phyloP scores from a whole-genome alignment of 2,797 vertebrate genomes.

The Sebastes itinus region DNA sequence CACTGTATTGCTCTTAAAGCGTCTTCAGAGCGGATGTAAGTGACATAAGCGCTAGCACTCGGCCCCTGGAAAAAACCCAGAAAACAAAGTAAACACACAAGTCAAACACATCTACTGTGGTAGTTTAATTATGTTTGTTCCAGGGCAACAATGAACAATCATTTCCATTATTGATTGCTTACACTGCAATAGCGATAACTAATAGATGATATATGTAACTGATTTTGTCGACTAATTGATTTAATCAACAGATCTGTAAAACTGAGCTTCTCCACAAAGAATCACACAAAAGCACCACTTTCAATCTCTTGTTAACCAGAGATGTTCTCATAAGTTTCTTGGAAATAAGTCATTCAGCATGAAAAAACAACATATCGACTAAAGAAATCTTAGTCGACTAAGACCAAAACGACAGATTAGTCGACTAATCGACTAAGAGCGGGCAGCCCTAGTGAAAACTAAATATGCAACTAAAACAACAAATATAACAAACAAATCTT shows the following conservation, averaged over 20 bases:
- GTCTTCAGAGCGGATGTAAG: slow-evolving; percentile 98
- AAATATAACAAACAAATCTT: background rate
- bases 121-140: background rate
- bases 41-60: slow-evolving; percentile 98
- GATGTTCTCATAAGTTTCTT: too few relatives aligned
- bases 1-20: slow-evolving; percentile 99
- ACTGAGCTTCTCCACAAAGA: too few relatives aligned
- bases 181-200: background rate
- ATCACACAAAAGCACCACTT: too few relatives aligned
- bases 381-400: too few relatives aligned
- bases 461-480: background rate
- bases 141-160: background rate
- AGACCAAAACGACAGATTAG: too few relatives aligned
- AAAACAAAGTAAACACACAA: slow-evolving; percentile 26
- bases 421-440: too few relatives aligned
- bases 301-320: too few relatives aligned
- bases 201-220: background rate
- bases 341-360: too few relatives aligned
- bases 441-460: too few relatives aligned
- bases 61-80: slow-evolving; percentile 86
- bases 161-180: background rate
- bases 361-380: too few relatives aligned
- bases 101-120: slow-evolving; percentile 4
- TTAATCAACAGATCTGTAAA: too few relatives aligned
- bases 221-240: background rate